These are phyloP conservation scores for Hassar affinis DNA, from an alignment of 2,113 vertebrate genomes.

Conservation along the genomic window DNA sequence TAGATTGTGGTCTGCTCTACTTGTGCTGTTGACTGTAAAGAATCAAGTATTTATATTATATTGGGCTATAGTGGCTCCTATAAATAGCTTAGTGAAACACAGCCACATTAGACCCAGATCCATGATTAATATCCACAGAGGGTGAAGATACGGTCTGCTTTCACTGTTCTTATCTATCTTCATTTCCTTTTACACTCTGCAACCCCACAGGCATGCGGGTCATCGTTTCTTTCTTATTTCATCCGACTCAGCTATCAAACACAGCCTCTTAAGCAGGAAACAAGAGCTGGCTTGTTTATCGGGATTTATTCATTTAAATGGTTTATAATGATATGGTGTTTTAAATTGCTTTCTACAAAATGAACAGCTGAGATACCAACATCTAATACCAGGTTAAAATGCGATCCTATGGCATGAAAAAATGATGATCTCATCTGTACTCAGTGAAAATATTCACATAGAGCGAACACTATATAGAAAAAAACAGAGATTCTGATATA, in stretches of 20 bases:
- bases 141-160: constrained; percentile 27
- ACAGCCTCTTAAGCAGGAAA: not conserved
- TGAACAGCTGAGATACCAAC: not conserved
- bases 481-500: not conserved
- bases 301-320: not conserved
- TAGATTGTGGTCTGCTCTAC: constrained; percentile 50
- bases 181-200: constrained; percentile 20
- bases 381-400: not conserved
- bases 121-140: constrained; percentile 44
- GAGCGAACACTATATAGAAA: not conserved
- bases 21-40: constrained; percentile 32
- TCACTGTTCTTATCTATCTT: constrained; percentile 19
- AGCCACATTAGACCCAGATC: constrained; percentile 24
- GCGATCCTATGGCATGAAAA: not conserved
- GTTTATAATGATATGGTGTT: not conserved
- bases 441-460: not conserved
- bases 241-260: not conserved
- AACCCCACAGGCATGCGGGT: not conserved
- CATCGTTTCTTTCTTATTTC: not conserved
- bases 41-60: constrained; percentile 30
- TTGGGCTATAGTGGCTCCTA: constrained; percentile 24
- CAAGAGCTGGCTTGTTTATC: not conserved
- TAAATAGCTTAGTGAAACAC: constrained; percentile 39
- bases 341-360: not conserved
- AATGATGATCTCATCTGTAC: no score